Evolutionary conservation across 2,888 invertebrate genomes (phyloP).

Genomic region (Pomacea canaliculata): DNA sequence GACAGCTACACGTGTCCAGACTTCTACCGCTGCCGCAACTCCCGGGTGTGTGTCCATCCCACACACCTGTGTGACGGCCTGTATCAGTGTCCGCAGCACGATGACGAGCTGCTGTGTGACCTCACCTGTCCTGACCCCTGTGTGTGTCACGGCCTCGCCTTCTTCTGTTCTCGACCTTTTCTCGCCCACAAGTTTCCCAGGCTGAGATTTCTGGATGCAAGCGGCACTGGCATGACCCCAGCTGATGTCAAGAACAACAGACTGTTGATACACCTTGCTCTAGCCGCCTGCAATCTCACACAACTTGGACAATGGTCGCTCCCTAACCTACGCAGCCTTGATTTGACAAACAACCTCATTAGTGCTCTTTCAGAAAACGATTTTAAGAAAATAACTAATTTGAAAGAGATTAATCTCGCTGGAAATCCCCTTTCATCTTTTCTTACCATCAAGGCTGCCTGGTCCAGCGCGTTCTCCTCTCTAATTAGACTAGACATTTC

Average conservation of each 20-base stretch:
- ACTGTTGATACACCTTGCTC: background rate
- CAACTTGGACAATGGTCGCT: background rate
- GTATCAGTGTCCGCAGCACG: constrained; percentile 17
- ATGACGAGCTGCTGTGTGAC: constrained; percentile 16
- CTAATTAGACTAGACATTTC: background rate
- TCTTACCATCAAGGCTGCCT: background rate
- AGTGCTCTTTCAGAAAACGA: background rate
- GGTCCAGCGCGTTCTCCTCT: no score
- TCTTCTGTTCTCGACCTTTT: constrained; percentile 9
- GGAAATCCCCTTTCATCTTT: background rate
- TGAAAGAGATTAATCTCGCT: constrained; percentile 1
- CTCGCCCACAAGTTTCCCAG: constrained; percentile 2
- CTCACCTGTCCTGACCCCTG: constrained; percentile 19
- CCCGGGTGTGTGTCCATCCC: constrained; percentile 11
- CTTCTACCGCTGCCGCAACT: constrained; percentile 11
- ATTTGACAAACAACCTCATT: constrained; percentile 10
- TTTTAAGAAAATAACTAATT: background rate
- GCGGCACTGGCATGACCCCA: constrained; percentile 4
- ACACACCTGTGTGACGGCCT: constrained; percentile 21
- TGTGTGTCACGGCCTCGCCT: constrained; percentile 11
- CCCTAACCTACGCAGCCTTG: constrained; percentile 3
- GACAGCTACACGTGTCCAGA: constrained; percentile 16
- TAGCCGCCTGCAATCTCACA: background rate
- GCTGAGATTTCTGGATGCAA: constrained; percentile 22
- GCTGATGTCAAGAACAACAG: background rate